These are phyloP conservation scores for Cataglyphis rosenhaueri DNA, from an alignment of 2,888 invertebrate genomes.

Conservation along the genomic window DNA sequence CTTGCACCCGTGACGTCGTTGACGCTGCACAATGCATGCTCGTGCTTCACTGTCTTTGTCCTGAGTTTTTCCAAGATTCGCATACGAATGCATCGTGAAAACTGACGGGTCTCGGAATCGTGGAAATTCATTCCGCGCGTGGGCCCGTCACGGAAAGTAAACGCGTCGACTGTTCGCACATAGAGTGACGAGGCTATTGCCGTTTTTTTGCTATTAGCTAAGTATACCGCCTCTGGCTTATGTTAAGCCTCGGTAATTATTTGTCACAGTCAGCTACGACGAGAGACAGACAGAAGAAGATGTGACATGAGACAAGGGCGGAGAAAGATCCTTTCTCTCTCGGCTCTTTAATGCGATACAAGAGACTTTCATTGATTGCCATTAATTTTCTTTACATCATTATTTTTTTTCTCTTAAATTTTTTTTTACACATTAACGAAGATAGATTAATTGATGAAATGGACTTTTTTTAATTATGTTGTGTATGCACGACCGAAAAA, in stretches of 20 bases:
- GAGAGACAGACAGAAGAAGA: conserved; percentile 67
- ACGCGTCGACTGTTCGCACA: conserved; percentile 35
- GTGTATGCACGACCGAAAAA: background rate
- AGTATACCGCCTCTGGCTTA: conserved; percentile 83
- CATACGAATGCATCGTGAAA: conserved; percentile 1
- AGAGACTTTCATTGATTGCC: conserved; percentile 37
- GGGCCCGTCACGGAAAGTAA: conserved; percentile 21
- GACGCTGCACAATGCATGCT: background rate
- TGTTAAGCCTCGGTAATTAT: conserved; percentile 84
- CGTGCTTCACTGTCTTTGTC: background rate
- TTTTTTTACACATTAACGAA: background rate
- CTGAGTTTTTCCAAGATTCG: background rate
- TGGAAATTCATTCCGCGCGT: conserved; percentile 23
- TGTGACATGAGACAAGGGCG: conserved; percentile 26
- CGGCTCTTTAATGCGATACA: conserved; percentile 22
- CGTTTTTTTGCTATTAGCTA: conserved; percentile 83
- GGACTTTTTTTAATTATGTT: background rate
- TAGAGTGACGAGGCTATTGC: conserved; percentile 38
- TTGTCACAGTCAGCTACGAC: conserved; percentile 81
- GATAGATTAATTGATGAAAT: background rate
- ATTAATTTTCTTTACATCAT: conserved; percentile 38
- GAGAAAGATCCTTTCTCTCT: conserved; percentile 42
- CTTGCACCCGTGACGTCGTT: background rate
- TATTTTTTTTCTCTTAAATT: background rate
- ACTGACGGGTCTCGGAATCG: conserved; percentile 6